Base-by-base conservation (phyloP, 2,888 invertebrate species). In the Cephalotes varians region DNA sequence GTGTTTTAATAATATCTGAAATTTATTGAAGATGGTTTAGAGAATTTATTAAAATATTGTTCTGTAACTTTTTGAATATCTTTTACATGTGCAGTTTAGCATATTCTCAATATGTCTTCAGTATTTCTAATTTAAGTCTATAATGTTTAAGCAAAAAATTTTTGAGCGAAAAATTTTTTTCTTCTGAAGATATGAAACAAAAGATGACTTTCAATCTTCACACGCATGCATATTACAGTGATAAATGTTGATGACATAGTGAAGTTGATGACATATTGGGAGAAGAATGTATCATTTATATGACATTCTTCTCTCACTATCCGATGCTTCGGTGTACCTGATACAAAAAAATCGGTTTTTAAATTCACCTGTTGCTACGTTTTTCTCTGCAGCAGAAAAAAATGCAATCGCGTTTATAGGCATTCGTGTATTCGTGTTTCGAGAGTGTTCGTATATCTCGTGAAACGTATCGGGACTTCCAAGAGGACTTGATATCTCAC, bases 401-500 rank as follows among this genome's bases (percentile, higher is more conserved):
- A 58, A 56, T 47, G 47, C 67, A 69, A 47, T 58, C 56, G 47
- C 44, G 25, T 56, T 25, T 56, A 47, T 44, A 34, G 67, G 4
- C 37, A 21, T 44, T 44, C 67, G 31, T 58, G 18, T 56, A 67
- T 69, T 56, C 18, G 40, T 40, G 31, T 67, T 67, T 77, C 54
- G 54, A 54, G 18, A 44, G 21, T 69, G 56, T 47, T 31, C 44
- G 15, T 44, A 34, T 34, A 56, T 18, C 21, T 47, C 56, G 21
- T 56, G 47, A 47, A 79, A 58, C 34, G 34, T 56, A 79, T 56
- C 67, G 69, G 54, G 82, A 81, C 49, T 82, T 58, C 40, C 73
- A 47, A 49, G 51, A 80, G 82, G 58, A 81, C 73, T 82, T 25
- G 72, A 31, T 56, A 76, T 87, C 82, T 56, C 58, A 28, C 60